phyloP scores from a whole-genome alignment of 2,888 invertebrate species.

The Mallateleia sp. region DNA sequence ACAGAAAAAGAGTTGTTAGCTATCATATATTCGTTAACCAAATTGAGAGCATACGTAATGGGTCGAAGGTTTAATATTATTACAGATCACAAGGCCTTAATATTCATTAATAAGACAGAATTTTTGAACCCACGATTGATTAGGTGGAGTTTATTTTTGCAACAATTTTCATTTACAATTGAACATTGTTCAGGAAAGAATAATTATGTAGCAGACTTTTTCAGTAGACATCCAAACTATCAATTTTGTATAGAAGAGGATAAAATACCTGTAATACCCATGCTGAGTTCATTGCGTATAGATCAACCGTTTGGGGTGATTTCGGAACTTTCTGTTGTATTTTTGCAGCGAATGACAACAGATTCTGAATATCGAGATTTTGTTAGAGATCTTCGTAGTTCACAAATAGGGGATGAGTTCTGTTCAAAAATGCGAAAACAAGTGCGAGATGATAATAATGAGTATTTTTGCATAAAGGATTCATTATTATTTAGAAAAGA shows the following conservation, averaged over 20 bases:
- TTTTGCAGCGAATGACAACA: no score
- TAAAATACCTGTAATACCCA: neutral
- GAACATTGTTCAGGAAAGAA: constrained; percentile 6
- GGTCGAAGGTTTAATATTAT: constrained; percentile 30
- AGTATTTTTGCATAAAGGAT: neutral
- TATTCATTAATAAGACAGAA: constrained; percentile 1
- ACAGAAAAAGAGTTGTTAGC: constrained; percentile 50
- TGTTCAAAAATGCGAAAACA: neutral
- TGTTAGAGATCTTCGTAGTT: neutral
- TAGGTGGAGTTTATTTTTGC: constrained; percentile 23
- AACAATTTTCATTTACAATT: constrained; percentile 27
- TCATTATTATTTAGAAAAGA: neutral
- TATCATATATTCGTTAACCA: constrained; percentile 39
- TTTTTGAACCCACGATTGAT: constrained; percentile 15
- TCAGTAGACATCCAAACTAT: neutral
- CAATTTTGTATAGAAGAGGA: neutral
- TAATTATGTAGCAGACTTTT: neutral
- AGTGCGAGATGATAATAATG: neutral
- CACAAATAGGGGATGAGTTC: neutral
- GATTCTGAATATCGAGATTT: neutral
- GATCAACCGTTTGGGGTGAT: no score
- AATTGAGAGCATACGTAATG: constrained; percentile 29
- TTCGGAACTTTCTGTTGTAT: no score
- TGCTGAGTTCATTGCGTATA: no score
- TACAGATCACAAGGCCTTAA: constrained; percentile 42